These are phyloP conservation scores for Eospalax fontanierii DNA, from an alignment of 2,797 vertebrate species.

Conservation along the genomic window DNA sequence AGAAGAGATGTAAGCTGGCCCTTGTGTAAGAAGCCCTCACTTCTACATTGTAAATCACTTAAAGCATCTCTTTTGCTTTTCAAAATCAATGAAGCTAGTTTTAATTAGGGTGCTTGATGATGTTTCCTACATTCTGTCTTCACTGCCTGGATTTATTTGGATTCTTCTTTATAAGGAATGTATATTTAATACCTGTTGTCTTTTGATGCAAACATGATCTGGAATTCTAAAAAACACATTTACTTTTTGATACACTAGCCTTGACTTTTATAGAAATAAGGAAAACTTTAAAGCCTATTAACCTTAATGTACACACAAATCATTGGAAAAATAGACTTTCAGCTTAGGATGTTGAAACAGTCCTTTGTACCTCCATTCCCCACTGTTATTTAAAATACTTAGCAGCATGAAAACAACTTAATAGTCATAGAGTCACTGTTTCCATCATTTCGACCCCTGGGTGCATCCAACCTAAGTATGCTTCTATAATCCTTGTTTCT, in stretches of 20 bases:
- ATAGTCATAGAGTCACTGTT: slow-evolving; percentile 76
- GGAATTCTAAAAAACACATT: not conserved
- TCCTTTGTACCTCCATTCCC: slow-evolving; percentile 42
- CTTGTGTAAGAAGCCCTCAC: not conserved
- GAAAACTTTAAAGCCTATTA: slow-evolving; percentile 61
- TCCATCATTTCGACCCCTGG: slow-evolving; percentile 71
- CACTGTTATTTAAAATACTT: slow-evolving; percentile 79
- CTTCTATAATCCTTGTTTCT: slow-evolving; percentile 73
- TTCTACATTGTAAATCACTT: not conserved
- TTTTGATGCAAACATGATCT: slow-evolving; percentile 5
- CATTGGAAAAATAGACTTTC: slow-evolving; percentile 59
- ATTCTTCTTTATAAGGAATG: not conserved
- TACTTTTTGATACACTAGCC: slow-evolving; percentile 18
- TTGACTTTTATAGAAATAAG: slow-evolving; percentile 13
- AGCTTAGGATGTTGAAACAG: slow-evolving; percentile 51
- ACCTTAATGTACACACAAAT: slow-evolving; percentile 70
- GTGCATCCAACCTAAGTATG: slow-evolving; percentile 66
- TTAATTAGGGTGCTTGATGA: not conserved
- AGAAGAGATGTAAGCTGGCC: not conserved
- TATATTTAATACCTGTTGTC: slow-evolving; percentile 20
- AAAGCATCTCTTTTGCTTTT: not conserved
- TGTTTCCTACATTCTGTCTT: not conserved
- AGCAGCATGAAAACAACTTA: slow-evolving; percentile 82
- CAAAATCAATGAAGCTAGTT: not conserved
- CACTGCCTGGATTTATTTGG: not conserved